phyloP scores from a whole-genome alignment of 2,113 vertebrate species.

The Promerops cafer region DNA sequence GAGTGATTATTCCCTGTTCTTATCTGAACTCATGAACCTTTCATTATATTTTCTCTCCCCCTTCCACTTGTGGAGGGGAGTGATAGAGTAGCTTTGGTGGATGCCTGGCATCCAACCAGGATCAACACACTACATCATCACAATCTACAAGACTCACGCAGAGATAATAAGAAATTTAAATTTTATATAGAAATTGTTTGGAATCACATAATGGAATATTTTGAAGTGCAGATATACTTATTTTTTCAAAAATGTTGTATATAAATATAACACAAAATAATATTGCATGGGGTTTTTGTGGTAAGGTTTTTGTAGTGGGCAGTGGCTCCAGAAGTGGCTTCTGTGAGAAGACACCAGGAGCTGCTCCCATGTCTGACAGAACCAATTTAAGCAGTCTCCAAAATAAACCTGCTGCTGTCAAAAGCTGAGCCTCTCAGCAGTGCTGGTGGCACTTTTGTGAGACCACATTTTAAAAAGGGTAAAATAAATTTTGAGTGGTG shows the following conservation, averaged over 20 bases:
- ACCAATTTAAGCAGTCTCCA: neutral
- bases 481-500: neutral
- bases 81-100: neutral
- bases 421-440: neutral
- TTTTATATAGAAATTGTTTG: neutral
- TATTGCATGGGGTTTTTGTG: rapidly evolving
- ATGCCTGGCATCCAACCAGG: neutral
- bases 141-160: neutral
- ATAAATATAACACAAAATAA: neutral
- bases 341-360: neutral
- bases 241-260: neutral
- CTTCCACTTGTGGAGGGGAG: neutral
- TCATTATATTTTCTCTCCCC: neutral
- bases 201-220: neutral
- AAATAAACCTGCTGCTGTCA: rapidly evolving
- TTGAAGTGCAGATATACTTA: neutral
- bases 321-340: neutral
- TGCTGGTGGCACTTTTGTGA: neutral
- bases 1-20: neutral
- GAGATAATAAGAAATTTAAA: neutral
- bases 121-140: neutral
- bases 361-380: neutral
- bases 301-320: neutral
- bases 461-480: neutral
- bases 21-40: neutral